phyloP scores from a whole-genome alignment of 2,797 vertebrate genomes.

The Ctenopoma multispine region DNA sequence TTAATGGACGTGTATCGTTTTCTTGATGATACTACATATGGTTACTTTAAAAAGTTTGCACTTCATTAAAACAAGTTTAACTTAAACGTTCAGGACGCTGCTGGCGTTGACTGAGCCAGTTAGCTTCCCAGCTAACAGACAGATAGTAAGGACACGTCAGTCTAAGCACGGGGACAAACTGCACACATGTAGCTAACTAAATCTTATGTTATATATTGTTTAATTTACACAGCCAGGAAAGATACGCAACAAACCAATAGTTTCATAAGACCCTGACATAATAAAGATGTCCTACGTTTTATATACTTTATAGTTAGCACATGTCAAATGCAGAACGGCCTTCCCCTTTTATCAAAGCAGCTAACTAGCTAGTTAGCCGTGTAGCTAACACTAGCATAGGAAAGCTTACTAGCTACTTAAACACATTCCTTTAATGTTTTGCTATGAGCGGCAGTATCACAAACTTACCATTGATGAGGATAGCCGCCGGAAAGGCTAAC shows the following conservation, averaged over 20 bases:
- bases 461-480: slow-evolving; percentile 74
- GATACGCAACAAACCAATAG: fast-evolving
- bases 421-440: fast-evolving
- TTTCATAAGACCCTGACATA: fast-evolving
- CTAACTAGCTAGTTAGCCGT: slow-evolving; percentile 37
- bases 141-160: slow-evolving; percentile 84
- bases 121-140: slow-evolving; percentile 45
- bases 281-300: fast-evolving
- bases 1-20: no score
- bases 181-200: fast-evolving
- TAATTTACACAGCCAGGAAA: neutral
- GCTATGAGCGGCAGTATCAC: fast-evolving
- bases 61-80: neutral
- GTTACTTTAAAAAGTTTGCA: fast-evolving
- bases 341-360: neutral
- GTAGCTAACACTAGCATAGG: slow-evolving; percentile 47
- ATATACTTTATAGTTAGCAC: slow-evolving; percentile 5
- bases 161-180: slow-evolving; percentile 49
- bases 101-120: neutral
- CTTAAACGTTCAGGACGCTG: neutral
- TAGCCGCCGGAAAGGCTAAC: slow-evolving; percentile 76
- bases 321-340: slow-evolving; percentile 38
- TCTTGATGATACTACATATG: no score
- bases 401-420: fast-evolving
- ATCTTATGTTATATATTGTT: no score